These are phyloP conservation scores for Eudasyphora cyanicolor DNA, from an alignment of 2,888 invertebrate genomes.

Conservation along the genomic window DNA sequence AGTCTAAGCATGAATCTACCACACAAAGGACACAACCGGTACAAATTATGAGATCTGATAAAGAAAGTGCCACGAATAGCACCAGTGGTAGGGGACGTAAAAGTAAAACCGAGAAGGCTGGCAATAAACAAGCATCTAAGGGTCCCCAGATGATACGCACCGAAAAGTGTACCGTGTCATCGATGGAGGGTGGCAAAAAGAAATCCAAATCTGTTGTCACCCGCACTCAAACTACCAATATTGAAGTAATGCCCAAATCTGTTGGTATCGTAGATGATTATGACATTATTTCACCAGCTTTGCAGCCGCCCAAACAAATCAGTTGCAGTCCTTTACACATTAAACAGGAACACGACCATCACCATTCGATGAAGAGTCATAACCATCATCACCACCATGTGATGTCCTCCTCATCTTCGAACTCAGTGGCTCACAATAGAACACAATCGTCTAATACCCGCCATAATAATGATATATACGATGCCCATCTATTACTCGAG, in stretches of 20 bases:
- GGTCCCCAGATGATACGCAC: constrained; percentile 90
- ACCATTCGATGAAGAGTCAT: constrained; percentile 44
- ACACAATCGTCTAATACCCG: constrained; percentile 55
- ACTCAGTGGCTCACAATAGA: constrained; percentile 38
- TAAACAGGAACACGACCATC: constrained; percentile 74
- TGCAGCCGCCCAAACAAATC: constrained; percentile 76
- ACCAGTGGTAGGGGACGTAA: constrained; percentile 67
- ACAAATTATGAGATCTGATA: constrained; percentile 50
- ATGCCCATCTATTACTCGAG: constrained; percentile 76
- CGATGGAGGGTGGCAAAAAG: constrained; percentile 73
- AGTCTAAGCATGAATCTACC: constrained; percentile 65
- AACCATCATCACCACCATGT: constrained; percentile 58
- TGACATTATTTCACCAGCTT: constrained; percentile 76
- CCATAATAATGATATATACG: constrained; percentile 75
- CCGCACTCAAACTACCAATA: constrained; percentile 68
- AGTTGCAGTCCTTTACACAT: constrained; percentile 76
- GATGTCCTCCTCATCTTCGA: constrained; percentile 10
- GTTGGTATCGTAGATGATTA: constrained; percentile 76
- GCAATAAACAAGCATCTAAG: constrained; percentile 70
- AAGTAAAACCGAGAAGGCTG: constrained; percentile 44
- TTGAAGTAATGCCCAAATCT: constrained; percentile 64
- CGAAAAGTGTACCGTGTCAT: constrained; percentile 81
- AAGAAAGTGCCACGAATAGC: background rate
- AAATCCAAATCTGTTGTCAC: constrained; percentile 82
- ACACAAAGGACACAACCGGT: constrained; percentile 68